phyloP scores from a whole-genome alignment of 2,797 vertebrate genomes.

The Sus cebifrons region DNA sequence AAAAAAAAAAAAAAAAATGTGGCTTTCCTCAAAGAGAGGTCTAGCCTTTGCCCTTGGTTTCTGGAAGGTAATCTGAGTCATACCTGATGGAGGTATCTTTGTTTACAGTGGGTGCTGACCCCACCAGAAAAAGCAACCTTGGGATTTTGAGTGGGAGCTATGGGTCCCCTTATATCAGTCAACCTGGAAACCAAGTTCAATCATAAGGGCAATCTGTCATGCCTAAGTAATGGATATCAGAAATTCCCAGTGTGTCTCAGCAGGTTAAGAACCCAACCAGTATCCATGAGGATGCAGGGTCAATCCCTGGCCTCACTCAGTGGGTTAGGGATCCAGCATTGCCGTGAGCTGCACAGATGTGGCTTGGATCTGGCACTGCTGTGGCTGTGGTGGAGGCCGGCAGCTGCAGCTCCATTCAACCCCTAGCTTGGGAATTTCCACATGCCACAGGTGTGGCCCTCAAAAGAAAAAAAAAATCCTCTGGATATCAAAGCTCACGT shows the following conservation, averaged over 20 bases:
- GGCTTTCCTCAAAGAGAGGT: constrained; percentile 29
- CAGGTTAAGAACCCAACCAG: too few relatives aligned
- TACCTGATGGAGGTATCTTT: neutral
- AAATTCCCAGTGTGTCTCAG: too few relatives aligned
- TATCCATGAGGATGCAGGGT: too few relatives aligned
- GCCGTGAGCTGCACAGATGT: too few relatives aligned
- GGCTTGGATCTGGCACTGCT: too few relatives aligned
- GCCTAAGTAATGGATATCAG: neutral
- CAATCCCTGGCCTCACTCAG: too few relatives aligned
- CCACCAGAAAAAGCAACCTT: neutral
- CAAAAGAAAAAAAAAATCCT: neutral
- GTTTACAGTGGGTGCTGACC: neutral
- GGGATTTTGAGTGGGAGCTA: neutral
- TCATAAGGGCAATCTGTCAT: too few relatives aligned
- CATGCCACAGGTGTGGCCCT: too few relatives aligned
- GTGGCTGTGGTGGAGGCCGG: too few relatives aligned
- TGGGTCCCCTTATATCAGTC: neutral
- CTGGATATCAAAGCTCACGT: neutral
- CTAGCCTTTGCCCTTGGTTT: neutral
- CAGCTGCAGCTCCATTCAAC: too few relatives aligned
- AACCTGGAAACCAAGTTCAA: neutral
- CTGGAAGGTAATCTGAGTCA: neutral
- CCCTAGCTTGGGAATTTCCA: too few relatives aligned
- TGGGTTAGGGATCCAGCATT: too few relatives aligned
- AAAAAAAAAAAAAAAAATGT: neutral